Conservation (phyloP, 2,888 invertebrate genomes). For the Orthosia incerta region DNA sequence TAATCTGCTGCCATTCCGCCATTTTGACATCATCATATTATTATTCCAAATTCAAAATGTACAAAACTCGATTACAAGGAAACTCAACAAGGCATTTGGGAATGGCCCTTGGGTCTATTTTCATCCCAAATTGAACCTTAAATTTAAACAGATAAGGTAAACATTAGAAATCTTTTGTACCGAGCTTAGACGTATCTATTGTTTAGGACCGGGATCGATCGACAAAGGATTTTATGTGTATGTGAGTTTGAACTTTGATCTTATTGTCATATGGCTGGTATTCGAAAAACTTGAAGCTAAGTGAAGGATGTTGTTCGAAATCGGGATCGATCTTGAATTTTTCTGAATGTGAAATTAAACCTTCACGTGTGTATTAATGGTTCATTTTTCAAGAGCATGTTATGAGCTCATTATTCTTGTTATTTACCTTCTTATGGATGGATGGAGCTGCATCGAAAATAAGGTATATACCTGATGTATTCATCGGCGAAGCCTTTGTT, state of each 20-base stretch:
- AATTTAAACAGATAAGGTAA: accelerated
- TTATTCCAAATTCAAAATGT: constrained; percentile 44
- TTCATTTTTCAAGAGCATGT: not conserved
- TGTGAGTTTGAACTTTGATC: constrained; percentile 11
- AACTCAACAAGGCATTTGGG: constrained; percentile 33
- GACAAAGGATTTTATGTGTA: not conserved
- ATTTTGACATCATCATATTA: constrained; percentile 38
- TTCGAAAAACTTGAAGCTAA: not conserved
- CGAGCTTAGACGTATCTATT: not conserved
- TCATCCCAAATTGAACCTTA: constrained; percentile 14
- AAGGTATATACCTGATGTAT: not conserved
- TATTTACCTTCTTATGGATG: constrained; percentile 24
- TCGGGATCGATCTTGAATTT: not conserved
- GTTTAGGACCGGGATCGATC: constrained; percentile 4
- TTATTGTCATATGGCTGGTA: constrained; percentile 12
- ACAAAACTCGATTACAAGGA: constrained; percentile 43
- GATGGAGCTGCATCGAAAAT: constrained; percentile 12
- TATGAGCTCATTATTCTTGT: constrained; percentile 12
- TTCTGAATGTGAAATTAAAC: constrained; percentile 13
- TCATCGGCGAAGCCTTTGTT: not conserved
- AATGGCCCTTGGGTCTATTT: not conserved
- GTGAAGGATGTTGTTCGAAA: constrained; percentile 15
- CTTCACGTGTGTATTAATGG: not conserved
- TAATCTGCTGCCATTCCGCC: constrained; percentile 10
- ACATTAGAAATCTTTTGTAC: not conserved